Base-by-base conservation (phyloP, 1,140 invertebrate species). In the Trichonephila clavata region DNA sequence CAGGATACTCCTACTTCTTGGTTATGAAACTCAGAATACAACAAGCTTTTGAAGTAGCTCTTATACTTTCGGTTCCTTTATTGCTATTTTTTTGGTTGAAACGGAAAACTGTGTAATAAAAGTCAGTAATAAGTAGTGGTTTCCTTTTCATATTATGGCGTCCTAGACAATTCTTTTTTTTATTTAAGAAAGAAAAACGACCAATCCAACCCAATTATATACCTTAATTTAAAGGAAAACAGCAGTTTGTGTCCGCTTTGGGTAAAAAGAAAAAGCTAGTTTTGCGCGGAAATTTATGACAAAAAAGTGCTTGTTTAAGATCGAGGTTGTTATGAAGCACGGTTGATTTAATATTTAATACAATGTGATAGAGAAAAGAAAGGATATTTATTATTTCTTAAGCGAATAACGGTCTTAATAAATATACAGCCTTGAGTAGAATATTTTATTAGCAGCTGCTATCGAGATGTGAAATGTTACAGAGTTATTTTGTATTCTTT, bases 71-170 rank as follows among this genome's bases (percentile, higher is more conserved):
- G 7, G 50, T n/a, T 65, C 81, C 61, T 24, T 83, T 92, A 92
- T 92, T 92, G 90, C 32, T 63, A 59, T 92, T 92, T 83, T 86
- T 68, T 83, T 86, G 27, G 80, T 24, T 27, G 59, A 81, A 90
- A 50, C 18, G 50, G 80, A 84, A 86, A 83, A 81, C 81, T 59
- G 27, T 84, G 65, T 92, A 92, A 92, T 92, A 92, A 92, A 92
- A 84, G 80, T 83, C 90, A 84, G 90, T 92, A 86, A 92, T 92
- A 92, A 92, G 59, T 84, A 86, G 60, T 57, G 61, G 57, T 65
- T 65, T 65, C 81, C 50, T 61, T 65, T 65, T 65, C 90, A 71
- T 83, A 84, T 92, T 86, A 63, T 68, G 21, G 24, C 32, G 84
- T 84, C 27, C 90, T 27, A 32, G 65, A 43, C 57, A 61, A 60